phyloP scores from a whole-genome alignment of 2,113 vertebrate genomes.

The Astatotilapia flaviijosephi region DNA sequence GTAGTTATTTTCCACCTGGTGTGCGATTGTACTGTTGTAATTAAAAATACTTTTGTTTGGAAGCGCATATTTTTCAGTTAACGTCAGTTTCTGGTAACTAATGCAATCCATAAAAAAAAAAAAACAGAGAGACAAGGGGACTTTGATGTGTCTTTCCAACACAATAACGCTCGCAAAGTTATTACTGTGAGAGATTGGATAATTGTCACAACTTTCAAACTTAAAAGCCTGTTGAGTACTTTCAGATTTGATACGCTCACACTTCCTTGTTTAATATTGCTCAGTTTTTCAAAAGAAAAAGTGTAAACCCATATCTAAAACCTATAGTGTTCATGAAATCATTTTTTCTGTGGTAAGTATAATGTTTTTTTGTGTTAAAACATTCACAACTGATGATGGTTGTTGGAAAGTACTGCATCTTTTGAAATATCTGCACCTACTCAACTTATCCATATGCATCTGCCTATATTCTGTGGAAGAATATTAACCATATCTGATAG shows the following conservation, averaged over 20 bases:
- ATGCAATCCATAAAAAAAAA: background rate
- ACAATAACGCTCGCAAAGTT: background rate
- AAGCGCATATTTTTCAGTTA: background rate
- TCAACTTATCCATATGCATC: background rate
- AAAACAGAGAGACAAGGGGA: background rate
- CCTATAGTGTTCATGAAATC: background rate
- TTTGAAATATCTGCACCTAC: background rate
- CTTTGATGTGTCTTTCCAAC: background rate
- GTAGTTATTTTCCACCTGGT: background rate
- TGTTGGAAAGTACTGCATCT: background rate
- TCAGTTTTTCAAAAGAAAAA: constrained; percentile 12
- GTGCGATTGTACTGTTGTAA: background rate
- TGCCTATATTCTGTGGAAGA: background rate
- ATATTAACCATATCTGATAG: background rate
- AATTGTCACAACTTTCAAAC: background rate
- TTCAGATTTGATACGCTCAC: background rate
- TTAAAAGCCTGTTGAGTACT: background rate
- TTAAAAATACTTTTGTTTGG: background rate
- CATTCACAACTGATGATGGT: background rate
- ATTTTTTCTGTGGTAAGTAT: background rate
- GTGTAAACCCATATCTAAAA: constrained; percentile 26
- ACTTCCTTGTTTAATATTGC: background rate
- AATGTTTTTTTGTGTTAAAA: background rate
- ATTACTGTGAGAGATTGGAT: background rate
- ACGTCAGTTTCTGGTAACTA: background rate